These are phyloP conservation scores for Cavia porcellus DNA, from an alignment of 2,113 vertebrate genomes.

Conservation along the genomic window DNA sequence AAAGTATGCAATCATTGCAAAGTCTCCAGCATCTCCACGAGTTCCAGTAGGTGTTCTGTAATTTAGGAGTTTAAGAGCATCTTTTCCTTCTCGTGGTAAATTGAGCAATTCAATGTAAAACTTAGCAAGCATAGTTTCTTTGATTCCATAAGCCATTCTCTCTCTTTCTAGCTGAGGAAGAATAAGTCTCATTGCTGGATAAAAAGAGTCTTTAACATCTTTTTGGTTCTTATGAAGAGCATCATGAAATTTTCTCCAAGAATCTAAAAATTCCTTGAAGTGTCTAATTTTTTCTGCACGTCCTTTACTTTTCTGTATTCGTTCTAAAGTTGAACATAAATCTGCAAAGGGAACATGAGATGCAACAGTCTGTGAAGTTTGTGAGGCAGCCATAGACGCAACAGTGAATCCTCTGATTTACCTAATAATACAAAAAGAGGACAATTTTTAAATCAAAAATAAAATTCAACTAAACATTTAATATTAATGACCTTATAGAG, in stretches of 20 bases:
- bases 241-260: slow-evolving; percentile 95
- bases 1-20: slow-evolving; percentile 95
- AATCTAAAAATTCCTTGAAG: slow-evolving; percentile 94
- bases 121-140: slow-evolving; percentile 98
- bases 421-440: slow-evolving; percentile 66
- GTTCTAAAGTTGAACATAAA: slow-evolving; percentile 94
- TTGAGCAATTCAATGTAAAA: slow-evolving; percentile 96
- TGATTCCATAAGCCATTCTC: slow-evolving; percentile 98
- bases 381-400: slow-evolving; percentile 81
- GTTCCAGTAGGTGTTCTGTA: slow-evolving; percentile 93
- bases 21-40: slow-evolving; percentile 95
- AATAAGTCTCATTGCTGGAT: slow-evolving; percentile 96
- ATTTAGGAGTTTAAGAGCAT: slow-evolving; percentile 95
- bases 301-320: slow-evolving; percentile 93
- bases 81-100: slow-evolving; percentile 95
- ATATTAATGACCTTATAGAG: not conserved
- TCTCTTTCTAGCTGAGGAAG: slow-evolving; percentile 96
- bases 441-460: not conserved
- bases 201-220: slow-evolving; percentile 95
- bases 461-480: not conserved
- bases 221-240: slow-evolving; percentile 93
- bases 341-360: slow-evolving; percentile 94
- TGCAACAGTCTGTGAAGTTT: slow-evolving; percentile 89
- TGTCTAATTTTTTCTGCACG: slow-evolving; percentile 93
- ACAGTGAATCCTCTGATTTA: slow-evolving; percentile 73